phyloP scores from a whole-genome alignment of 2,888 invertebrate genomes.

The Ormyrus rosae region DNA sequence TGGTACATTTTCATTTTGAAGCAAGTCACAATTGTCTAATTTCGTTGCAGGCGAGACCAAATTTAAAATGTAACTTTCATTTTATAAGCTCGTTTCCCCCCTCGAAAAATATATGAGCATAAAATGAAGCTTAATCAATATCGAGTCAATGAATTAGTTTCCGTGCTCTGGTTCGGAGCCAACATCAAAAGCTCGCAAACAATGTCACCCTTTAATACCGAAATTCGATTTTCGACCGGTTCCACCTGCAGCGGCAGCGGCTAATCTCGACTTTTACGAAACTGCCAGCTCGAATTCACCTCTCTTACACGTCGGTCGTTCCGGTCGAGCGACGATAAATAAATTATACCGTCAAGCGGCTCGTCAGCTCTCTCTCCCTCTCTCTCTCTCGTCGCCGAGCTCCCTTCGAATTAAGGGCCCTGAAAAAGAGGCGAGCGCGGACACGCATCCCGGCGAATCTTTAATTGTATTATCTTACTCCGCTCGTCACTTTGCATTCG shows the following conservation, averaged over 20 bases:
- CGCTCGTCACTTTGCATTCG: conserved; percentile 39
- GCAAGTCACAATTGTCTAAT: too few relatives aligned
- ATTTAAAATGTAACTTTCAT: too few relatives aligned
- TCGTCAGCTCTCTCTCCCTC: background rate
- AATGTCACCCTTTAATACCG: background rate
- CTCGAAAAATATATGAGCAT: too few relatives aligned
- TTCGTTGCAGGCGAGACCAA: too few relatives aligned
- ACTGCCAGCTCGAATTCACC: too few relatives aligned
- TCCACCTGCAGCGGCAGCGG: background rate
- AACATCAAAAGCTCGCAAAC: too few relatives aligned
- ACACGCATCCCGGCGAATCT: conserved; percentile 17
- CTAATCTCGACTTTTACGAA: too few relatives aligned
- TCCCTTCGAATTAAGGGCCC: conserved; percentile 28
- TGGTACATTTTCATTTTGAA: too few relatives aligned
- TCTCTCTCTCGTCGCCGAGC: background rate
- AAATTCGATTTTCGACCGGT: background rate
- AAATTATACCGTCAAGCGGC: conserved; percentile 36
- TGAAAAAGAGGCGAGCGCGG: background rate
- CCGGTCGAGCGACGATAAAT: conserved; percentile 7
- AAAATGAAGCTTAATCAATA: too few relatives aligned
- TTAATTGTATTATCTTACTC: conserved; percentile 53
- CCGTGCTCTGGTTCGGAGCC: too few relatives aligned
- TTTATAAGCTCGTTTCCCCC: too few relatives aligned
- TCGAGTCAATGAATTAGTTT: too few relatives aligned
- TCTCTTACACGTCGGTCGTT: background rate